These are phyloP conservation scores for Allobates femoralis DNA, from an alignment of 2,797 vertebrate species.

Conservation along the genomic window DNA sequence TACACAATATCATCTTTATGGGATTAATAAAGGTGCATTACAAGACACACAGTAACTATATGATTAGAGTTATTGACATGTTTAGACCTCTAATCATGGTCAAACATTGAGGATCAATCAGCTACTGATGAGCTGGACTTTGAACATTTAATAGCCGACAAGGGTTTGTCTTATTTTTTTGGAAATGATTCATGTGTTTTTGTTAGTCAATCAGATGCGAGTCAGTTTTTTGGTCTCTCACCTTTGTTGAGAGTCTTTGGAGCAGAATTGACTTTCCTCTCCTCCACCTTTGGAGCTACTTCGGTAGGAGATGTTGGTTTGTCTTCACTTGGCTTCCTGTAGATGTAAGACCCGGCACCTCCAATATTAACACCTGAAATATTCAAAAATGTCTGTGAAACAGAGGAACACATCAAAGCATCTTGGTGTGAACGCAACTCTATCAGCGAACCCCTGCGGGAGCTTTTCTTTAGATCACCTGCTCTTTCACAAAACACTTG, in stretches of 20 bases:
- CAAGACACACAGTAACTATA: too few species aligned
- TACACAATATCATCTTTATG: too few species aligned
- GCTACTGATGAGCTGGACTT: too few species aligned
- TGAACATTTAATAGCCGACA: too few species aligned
- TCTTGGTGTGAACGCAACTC: neutral
- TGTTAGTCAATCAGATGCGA: neutral
- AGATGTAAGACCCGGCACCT: constrained; percentile 92
- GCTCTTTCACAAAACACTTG: too few species aligned
- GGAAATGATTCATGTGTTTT: too few species aligned
- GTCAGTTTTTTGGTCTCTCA: constrained; percentile 66
- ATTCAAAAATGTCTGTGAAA: neutral
- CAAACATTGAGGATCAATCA: too few species aligned
- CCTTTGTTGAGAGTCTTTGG: constrained; percentile 89
- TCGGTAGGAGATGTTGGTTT: constrained; percentile 72
- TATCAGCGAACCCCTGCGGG: neutral
- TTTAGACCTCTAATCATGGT: too few species aligned
- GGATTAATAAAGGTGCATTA: too few species aligned
- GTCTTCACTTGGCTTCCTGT: constrained; percentile 81
- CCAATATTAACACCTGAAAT: constrained; percentile 93
- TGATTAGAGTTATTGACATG: too few species aligned
- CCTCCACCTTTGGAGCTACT: constrained; percentile 78
- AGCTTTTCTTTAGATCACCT: too few species aligned
- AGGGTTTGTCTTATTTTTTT: too few species aligned
- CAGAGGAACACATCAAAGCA: neutral
- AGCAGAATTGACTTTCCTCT: constrained; percentile 78